Evolutionary conservation across 2,113 vertebrate genomes (phyloP).

Genomic region (Nipponia nippon): DNA sequence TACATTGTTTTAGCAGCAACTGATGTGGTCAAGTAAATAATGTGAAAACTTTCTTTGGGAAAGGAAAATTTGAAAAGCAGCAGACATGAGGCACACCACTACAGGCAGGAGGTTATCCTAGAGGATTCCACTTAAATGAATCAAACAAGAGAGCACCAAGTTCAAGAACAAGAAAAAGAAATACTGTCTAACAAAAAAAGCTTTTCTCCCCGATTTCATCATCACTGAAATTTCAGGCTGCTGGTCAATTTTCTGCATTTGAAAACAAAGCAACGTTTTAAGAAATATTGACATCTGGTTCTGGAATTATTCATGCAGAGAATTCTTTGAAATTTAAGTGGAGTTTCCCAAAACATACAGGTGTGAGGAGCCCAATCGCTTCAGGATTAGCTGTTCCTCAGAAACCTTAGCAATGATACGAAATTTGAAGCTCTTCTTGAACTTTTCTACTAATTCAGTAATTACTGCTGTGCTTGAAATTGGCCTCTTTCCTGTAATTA

Average conservation of each 20-base stretch:
- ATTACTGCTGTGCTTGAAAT: conserved; percentile 89
- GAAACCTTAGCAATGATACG: conserved; percentile 86
- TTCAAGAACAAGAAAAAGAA: background rate
- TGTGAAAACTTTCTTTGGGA: background rate
- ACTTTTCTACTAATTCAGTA: conserved; percentile 98
- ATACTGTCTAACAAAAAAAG: background rate
- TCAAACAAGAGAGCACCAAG: background rate
- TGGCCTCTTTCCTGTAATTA: conserved; percentile 83
- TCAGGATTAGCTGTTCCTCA: conserved; percentile 87
- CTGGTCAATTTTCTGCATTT: background rate
- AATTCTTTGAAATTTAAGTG: conserved; percentile 64
- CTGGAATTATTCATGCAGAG: background rate
- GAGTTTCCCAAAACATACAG: conserved; percentile 67
- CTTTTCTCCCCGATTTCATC: background rate
- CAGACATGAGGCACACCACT: background rate
- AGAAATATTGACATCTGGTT: background rate
- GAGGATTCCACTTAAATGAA: background rate
- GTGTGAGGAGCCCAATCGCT: conserved; percentile 69
- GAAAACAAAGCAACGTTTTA: conserved; percentile 17
- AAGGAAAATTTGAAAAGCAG: background rate
- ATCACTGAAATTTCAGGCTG: background rate
- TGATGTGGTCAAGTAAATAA: background rate
- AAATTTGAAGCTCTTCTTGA: conserved; percentile 92
- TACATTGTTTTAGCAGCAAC: background rate
- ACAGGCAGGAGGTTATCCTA: background rate